Conservation (phyloP, 2,797 vertebrate genomes). For the Allobates femoralis region DNA sequence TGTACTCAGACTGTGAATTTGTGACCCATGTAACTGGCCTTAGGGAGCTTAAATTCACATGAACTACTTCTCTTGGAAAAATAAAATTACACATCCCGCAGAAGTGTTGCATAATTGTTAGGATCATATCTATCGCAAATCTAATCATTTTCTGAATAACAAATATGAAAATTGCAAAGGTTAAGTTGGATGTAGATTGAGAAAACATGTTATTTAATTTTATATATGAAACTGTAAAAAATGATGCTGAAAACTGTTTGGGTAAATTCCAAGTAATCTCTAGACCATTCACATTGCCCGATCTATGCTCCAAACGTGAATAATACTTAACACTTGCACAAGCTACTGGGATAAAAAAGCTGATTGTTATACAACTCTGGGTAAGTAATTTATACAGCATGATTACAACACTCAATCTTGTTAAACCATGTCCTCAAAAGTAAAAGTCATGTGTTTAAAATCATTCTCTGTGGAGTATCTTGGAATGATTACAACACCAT, state of each 20-base stretch:
- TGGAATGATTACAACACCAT: slow-evolving; percentile 49
- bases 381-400: slow-evolving; percentile 35
- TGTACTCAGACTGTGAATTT: too few relatives aligned
- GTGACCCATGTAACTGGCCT: too few relatives aligned
- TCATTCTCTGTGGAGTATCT: slow-evolving; percentile 42
- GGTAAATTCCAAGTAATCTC: not conserved
- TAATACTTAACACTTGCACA: slow-evolving; percentile 2
- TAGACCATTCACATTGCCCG: not conserved
- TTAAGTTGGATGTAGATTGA: not conserved
- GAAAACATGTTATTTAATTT: not conserved
- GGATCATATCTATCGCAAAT: not conserved
- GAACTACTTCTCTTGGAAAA: not conserved
- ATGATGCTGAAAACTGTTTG: not conserved
- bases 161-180: not conserved
- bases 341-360: not conserved
- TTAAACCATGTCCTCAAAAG: slow-evolving; percentile 37
- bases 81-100: not conserved
- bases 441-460: slow-evolving; percentile 42
- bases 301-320: not conserved
- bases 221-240: not conserved
- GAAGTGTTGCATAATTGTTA: not conserved
- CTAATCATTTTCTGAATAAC: not conserved
- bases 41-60: too few relatives aligned
- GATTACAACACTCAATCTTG: slow-evolving; percentile 44
- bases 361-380: slow-evolving; percentile 23